Evolutionary conservation across 2,113 vertebrate species (phyloP).

Genomic region (Patagioenas fasciata): DNA sequence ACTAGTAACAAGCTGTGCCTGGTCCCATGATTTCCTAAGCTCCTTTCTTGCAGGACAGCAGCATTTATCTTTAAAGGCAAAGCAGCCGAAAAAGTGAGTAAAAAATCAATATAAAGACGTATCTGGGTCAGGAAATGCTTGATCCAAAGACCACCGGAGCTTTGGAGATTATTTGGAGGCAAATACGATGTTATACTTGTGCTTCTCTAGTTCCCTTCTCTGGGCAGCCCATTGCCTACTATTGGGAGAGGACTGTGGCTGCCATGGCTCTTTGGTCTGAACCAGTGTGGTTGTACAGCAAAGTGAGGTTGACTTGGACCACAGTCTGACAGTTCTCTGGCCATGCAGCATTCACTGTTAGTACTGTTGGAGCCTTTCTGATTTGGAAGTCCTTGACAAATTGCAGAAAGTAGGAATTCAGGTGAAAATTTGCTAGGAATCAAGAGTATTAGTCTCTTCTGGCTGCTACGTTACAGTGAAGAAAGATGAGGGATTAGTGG

Average conservation of each 20-base stretch:
- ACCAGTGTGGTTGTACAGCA: background rate
- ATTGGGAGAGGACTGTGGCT: background rate
- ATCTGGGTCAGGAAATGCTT: background rate
- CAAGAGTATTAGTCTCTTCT: background rate
- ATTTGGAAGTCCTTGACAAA: background rate
- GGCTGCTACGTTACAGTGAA: background rate
- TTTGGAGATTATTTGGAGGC: background rate
- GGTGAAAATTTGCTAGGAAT: background rate
- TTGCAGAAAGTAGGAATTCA: background rate
- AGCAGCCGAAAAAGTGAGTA: background rate
- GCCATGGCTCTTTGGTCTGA: accelerated
- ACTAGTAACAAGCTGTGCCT: background rate
- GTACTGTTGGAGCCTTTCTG: background rate
- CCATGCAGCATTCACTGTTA: background rate
- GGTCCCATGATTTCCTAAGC: background rate
- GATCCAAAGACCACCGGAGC: background rate
- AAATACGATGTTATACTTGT: background rate
- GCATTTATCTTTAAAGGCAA: background rate
- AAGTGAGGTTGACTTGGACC: background rate
- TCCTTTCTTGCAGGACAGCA: background rate
- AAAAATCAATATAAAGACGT: background rate
- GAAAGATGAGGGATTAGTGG: background rate
- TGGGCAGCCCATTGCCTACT: background rate
- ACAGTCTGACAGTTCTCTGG: accelerated
- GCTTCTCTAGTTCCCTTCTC: background rate